A percentile compares a stretch with the other conserved stretches of the same genome.
phyloP scores from a whole-genome alignment of 92 coral and sea anemone genomes.

The Siderastrea siderea region DNA sequence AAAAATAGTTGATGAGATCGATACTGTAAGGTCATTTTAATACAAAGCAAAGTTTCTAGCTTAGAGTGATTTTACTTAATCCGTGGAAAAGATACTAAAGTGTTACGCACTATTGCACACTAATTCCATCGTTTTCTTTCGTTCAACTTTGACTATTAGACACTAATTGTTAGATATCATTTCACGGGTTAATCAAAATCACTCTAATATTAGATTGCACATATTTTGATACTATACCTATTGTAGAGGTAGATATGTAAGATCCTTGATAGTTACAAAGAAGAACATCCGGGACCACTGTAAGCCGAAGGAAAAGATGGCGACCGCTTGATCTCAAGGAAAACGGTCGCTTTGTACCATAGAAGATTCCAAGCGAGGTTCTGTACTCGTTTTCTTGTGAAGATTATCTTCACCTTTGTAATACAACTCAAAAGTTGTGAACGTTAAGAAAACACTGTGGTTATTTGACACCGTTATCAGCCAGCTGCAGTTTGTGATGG shows the following conservation, averaged over 20 bases:
- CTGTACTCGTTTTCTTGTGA: neutral
- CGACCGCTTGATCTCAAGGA: neutral
- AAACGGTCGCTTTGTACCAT: conserved; percentile 6
- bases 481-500: neutral
- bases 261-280: conserved; percentile 2
- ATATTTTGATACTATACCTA: neutral
- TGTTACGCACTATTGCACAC: too few relatives aligned
- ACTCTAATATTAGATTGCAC: too few relatives aligned
- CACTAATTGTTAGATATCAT: too few relatives aligned
- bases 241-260: neutral
- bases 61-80: too few relatives aligned
- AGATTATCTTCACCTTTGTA: neutral
- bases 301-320: neutral
- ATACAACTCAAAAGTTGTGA: neutral
- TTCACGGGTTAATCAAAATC: too few relatives aligned
- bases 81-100: too few relatives aligned
- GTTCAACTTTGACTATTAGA: too few relatives aligned
- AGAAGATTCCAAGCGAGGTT: neutral
- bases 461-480: neutral
- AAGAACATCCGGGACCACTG: neutral
- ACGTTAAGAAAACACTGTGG: neutral
- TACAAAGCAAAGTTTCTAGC: too few relatives aligned
- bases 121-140: too few relatives aligned
- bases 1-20: too few relatives aligned
- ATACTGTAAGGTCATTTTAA: too few relatives aligned